Evolutionary conservation across 2,888 invertebrate species (phyloP).

Genomic region (Scaptomyza tumidula): DNA sequence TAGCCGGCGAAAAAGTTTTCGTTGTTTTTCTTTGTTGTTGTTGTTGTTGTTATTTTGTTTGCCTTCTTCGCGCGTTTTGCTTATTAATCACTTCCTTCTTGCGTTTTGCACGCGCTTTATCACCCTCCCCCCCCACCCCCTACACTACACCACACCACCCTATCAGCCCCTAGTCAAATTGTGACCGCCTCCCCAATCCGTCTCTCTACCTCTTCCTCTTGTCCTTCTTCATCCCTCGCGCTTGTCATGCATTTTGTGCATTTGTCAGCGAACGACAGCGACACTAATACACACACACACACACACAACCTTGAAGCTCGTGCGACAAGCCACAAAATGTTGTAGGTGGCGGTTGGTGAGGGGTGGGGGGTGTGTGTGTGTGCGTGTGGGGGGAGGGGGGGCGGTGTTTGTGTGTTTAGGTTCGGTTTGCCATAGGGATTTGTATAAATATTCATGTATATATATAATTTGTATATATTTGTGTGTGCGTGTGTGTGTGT

Average conservation of each 20-base stretch:
- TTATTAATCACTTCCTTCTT: conserved; percentile 74
- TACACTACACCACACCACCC: background rate
- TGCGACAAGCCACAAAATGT: conserved; percentile 2
- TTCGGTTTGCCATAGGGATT: background rate
- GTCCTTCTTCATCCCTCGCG: background rate
- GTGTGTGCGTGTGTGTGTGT: too few species aligned
- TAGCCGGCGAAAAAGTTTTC: conserved; percentile 39
- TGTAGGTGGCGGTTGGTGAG: background rate
- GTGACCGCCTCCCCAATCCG: background rate
- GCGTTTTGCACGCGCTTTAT: conserved; percentile 55
- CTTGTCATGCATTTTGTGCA: conserved; percentile 58
- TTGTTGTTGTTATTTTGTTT: conserved; percentile 39
- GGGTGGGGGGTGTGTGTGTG: background rate
- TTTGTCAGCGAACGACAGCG: conserved; percentile 55
- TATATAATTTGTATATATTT: background rate
- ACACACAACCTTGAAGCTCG: conserved; percentile 41
- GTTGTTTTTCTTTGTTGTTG: background rate
- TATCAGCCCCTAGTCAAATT: too few species aligned
- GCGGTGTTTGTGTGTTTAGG: background rate
- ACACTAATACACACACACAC: conserved; percentile 22
- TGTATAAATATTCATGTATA: conserved; percentile 14
- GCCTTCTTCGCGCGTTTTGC: conserved; percentile 40
- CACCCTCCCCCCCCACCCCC: background rate
- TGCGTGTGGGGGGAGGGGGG: too few species aligned
- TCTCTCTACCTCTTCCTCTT: background rate